phyloP scores from a whole-genome alignment of 2,888 invertebrate species.

The Neoitamus cyanurus region DNA sequence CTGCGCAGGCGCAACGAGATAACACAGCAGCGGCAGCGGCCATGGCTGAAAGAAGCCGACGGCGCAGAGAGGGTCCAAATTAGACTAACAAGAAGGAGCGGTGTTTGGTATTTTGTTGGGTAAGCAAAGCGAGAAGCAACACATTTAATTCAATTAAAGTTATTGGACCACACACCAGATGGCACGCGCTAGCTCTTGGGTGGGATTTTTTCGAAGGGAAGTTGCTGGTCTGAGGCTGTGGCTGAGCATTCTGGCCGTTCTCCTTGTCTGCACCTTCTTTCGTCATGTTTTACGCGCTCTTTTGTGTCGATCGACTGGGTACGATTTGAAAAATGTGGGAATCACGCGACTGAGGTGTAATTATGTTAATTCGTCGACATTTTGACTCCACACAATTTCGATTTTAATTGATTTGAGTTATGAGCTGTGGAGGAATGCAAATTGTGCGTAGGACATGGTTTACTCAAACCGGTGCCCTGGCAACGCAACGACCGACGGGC shows the following conservation, averaged over 20 bases:
- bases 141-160: slow-evolving; percentile 67
- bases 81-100: slow-evolving; percentile 48
- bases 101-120: slow-evolving; percentile 50
- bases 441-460: not conserved
- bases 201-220: slow-evolving; percentile 51
- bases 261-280: slow-evolving; percentile 19
- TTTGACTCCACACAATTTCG: slow-evolving; percentile 1
- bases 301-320: slow-evolving; percentile 35
- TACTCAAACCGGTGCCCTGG: not conserved
- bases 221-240: not conserved
- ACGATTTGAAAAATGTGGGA: slow-evolving; percentile 46
- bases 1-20: slow-evolving; percentile 7
- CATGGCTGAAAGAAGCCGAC: slow-evolving; percentile 36
- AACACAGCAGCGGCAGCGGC: not conserved
- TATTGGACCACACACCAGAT: slow-evolving; percentile 77
- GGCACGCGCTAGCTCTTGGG: slow-evolving; percentile 72
- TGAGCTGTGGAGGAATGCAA: slow-evolving; percentile 4
- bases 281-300: slow-evolving; percentile 41
- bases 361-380: slow-evolving; percentile 42
- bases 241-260: not conserved
- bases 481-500: not conserved
- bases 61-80: slow-evolving; percentile 34
- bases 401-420: slow-evolving; percentile 41
- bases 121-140: slow-evolving; percentile 55
- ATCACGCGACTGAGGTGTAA: slow-evolving; percentile 26